Conservation (phyloP, 1,140 invertebrate species). For the Saxidomus purpurata region DNA sequence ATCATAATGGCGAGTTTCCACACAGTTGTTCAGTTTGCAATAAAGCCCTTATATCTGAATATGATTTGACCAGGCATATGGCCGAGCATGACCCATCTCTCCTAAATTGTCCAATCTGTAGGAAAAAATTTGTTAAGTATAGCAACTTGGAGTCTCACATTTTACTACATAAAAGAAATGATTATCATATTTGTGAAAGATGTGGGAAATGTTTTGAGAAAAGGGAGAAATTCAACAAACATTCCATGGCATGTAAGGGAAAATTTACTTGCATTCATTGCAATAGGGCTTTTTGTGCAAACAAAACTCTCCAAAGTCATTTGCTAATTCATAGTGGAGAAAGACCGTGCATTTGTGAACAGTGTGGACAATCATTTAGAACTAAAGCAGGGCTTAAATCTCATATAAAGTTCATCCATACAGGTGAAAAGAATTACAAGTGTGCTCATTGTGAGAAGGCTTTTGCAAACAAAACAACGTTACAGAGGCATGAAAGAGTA, state of each 20-base stretch:
- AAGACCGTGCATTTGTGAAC: constrained; percentile 43
- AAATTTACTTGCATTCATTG: constrained; percentile 38
- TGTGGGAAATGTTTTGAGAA: constrained; percentile 37
- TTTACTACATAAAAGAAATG: constrained; percentile 6
- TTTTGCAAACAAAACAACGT: background rate
- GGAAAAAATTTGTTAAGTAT: background rate
- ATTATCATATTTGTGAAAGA: constrained; percentile 29
- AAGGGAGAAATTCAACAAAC: constrained; percentile 21
- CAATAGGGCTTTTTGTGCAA: constrained; percentile 31
- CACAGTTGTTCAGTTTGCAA: background rate
- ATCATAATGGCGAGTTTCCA: background rate
- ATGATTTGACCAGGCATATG: constrained; percentile 20
- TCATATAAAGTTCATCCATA: constrained; percentile 34
- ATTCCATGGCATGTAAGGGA: constrained; percentile 17
- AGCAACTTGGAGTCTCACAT: constrained; percentile 16
- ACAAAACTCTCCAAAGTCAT: constrained; percentile 13
- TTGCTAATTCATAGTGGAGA: constrained; percentile 51
- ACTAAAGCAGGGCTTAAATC: constrained; percentile 12
- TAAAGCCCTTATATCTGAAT: background rate
- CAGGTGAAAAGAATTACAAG: constrained; percentile 21
- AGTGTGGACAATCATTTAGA: constrained; percentile 25
- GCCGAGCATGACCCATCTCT: constrained; percentile 17
- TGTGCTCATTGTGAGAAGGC: constrained; percentile 34
- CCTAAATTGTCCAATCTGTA: constrained; percentile 8
- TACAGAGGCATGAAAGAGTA: constrained; percentile 37